A percentile compares a stretch with the other conserved stretches of the same genome.
Evolutionary conservation across 2,797 vertebrate species (phyloP).

Genomic region (Gallirallus australis): DNA sequence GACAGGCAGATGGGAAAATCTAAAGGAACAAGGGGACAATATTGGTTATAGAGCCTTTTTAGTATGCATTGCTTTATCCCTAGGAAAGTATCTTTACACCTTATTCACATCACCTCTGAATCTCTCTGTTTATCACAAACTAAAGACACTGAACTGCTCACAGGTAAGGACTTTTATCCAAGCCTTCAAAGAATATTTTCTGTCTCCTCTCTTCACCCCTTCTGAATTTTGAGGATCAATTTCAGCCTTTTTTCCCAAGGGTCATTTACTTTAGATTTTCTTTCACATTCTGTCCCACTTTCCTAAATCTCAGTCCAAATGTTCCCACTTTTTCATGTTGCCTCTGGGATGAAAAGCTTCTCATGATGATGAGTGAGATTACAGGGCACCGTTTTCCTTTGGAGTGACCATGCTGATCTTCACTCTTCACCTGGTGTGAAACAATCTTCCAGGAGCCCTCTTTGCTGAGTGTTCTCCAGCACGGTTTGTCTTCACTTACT

Average conservation of each 20-base stretch:
- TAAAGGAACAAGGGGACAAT: background rate
- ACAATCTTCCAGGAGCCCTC: background rate
- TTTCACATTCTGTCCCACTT: background rate
- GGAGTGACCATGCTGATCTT: background rate
- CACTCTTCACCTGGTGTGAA: background rate
- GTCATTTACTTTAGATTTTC: background rate
- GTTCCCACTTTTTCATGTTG: background rate
- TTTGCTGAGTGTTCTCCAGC: accelerated
- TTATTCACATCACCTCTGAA: background rate
- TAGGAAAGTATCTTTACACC: background rate
- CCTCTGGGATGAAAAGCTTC: background rate
- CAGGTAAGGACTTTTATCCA: background rate
- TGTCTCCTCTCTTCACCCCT: background rate
- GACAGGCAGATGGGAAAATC: background rate
- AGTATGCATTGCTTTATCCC: background rate
- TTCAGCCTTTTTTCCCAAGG: background rate
- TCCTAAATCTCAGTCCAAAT: background rate
- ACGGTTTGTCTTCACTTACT: background rate
- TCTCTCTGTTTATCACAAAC: background rate
- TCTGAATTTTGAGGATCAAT: background rate
- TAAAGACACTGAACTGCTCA: background rate
- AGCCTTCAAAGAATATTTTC: background rate
- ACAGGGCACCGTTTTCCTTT: background rate
- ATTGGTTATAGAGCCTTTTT: background rate
- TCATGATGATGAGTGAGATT: background rate